Evolutionary conservation across 2,888 invertebrate species (phyloP).

Genomic region (Oithona nana): DNA sequence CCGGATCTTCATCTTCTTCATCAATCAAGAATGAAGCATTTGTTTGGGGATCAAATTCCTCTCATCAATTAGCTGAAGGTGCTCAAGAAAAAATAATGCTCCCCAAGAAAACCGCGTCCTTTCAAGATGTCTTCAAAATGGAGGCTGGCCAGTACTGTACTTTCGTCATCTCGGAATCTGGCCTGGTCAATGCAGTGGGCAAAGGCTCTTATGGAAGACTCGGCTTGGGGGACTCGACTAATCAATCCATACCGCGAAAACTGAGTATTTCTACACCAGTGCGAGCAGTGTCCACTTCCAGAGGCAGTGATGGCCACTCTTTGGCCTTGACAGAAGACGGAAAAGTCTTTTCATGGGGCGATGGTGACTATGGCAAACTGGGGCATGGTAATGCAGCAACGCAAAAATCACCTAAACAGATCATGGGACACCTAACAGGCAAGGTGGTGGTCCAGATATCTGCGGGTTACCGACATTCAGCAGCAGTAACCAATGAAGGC

Average conservation of each 20-base stretch:
- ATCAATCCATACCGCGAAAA: constrained; percentile 38
- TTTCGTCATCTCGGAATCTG: constrained; percentile 39
- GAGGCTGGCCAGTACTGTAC: constrained; percentile 46
- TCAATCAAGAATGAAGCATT: constrained; percentile 31
- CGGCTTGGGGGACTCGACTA: constrained; percentile 42
- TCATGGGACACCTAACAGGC: constrained; percentile 31
- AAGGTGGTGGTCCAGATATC: constrained; percentile 34
- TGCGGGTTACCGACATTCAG: constrained; percentile 39
- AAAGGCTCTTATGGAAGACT: constrained; percentile 43
- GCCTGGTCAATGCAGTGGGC: constrained; percentile 40
- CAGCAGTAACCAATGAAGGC: constrained; percentile 37
- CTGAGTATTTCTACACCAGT: constrained; percentile 35
- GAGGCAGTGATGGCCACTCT: constrained; percentile 39
- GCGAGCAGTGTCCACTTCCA: constrained; percentile 36
- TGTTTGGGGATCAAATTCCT: constrained; percentile 45
- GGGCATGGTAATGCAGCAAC: constrained; percentile 36
- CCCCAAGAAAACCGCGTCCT: constrained; percentile 37
- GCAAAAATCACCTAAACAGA: constrained; percentile 36
- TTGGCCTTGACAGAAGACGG: constrained; percentile 36
- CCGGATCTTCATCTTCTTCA: neutral
- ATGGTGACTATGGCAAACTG: constrained; percentile 38
- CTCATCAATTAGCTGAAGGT: constrained; percentile 41
- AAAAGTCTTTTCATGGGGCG: constrained; percentile 38
- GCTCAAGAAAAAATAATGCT: constrained; percentile 39
- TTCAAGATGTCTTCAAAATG: constrained; percentile 37